Conservation (phyloP, 2,888 invertebrate genomes). For the Drosophila nr. fundita region DNA sequence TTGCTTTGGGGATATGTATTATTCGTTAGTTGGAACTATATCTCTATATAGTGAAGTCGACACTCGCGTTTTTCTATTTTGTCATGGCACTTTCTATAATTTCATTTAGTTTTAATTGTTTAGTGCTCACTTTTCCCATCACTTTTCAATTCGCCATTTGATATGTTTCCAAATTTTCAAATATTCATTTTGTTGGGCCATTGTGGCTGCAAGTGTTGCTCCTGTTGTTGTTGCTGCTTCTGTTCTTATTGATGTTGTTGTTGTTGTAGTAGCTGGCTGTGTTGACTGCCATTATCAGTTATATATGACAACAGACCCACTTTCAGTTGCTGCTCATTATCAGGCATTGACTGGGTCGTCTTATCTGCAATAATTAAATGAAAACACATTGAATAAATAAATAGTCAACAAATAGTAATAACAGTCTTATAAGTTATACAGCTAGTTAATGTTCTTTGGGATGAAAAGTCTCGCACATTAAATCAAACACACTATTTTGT, state of each 20-base stretch:
- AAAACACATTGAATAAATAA: conserved; percentile 43
- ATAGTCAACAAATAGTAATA: conserved; percentile 32
- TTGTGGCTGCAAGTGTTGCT: conserved; percentile 63
- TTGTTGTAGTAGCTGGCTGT: conserved; percentile 28
- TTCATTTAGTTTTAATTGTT: conserved; percentile 22
- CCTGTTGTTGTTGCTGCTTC: conserved; percentile 9
- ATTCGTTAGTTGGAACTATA: conserved; percentile 24
- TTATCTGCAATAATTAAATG: conserved; percentile 56
- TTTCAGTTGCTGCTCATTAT: conserved; percentile 50
- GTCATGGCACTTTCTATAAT: conserved; percentile 59
- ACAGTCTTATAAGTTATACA: neutral
- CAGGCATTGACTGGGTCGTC: conserved; percentile 63
- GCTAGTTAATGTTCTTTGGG: neutral
- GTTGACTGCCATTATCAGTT: conserved; percentile 68
- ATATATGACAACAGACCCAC: conserved; percentile 53
- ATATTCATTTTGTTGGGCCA: conserved; percentile 82
- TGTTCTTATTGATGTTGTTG: conserved; percentile 9
- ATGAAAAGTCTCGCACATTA: neutral
- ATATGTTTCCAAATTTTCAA: conserved; percentile 92
- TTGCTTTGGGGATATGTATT: conserved; percentile 62
- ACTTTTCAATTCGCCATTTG: conserved; percentile 88
- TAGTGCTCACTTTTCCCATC: conserved; percentile 28
- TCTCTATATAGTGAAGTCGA: conserved; percentile 27
- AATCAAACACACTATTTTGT: too few species aligned
- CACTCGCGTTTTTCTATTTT: conserved; percentile 13